Evolutionary conservation across 2,113 vertebrate genomes (phyloP), one percentile per base, ranked within the genome.

Genomic region (Chionomys nivalis): DNA sequence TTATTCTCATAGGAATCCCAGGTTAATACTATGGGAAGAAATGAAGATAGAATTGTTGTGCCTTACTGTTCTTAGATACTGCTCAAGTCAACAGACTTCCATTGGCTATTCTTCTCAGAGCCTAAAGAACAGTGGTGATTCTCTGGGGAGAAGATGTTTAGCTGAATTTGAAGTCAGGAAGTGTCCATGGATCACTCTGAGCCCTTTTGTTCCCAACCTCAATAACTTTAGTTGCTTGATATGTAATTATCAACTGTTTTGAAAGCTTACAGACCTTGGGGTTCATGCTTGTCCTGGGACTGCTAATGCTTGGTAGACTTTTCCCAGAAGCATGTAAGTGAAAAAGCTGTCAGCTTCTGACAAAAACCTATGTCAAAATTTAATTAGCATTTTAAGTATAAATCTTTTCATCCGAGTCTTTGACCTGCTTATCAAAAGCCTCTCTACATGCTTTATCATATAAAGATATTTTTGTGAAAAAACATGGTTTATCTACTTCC

Each of bases 191-290:
- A 85, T 39, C 81, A 82, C 28, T 47, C 81, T 93, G 92, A 93
- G 58, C 16, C 90, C 95, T 90, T 97, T 91, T 61, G 47, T 89
- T 95, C 83, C 39, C 63, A 85, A 93, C 92, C 92, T 93, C 81
- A 95, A 91, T 91, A 96, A 96, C 81, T 97, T 97, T 88, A 81
- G 76, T 93, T 96, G 96, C 92, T 96, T 83, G 92, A 94, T 96
- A 78, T 96, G 90, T 95, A 96, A 97, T 87, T 93, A 96, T 96
- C 55, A 96, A 79, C 92, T 89, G 31, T 68, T 91, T 90, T 82
- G 68, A 92, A 97, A 96, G 95, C 65, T 91, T 96, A 95, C 95
- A 96, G 98, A 96, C 81, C 82, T 83, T 89, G 70, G 79, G 85
- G 17, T 93, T 93, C 82, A 97, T 63, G 58, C 76, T 96, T 93